These are phyloP conservation scores for Herminia tarsipennalis DNA, from an alignment of 2,888 invertebrate species.

Conservation along the genomic window DNA sequence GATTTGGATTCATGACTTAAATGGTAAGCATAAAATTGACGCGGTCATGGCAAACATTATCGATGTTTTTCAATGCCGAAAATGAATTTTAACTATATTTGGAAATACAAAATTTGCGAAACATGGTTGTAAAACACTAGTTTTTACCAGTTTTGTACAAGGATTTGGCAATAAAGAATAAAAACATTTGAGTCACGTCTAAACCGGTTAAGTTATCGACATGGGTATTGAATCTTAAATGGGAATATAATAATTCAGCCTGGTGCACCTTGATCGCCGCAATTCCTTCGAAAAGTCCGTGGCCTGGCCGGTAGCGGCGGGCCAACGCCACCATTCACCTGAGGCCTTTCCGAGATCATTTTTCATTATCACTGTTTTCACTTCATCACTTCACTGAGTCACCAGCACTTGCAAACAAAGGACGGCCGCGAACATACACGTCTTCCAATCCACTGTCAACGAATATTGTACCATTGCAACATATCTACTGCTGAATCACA, in stretches of 20 bases:
- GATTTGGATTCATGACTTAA: conserved; percentile 28
- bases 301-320: conserved; percentile 74
- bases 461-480: conserved; percentile 28
- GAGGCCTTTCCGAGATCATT: conserved; percentile 80
- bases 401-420: conserved; percentile 41
- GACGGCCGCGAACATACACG: conserved; percentile 27
- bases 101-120: conserved; percentile 16
- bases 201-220: conserved; percentile 40
- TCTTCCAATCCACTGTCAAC: conserved; percentile 32
- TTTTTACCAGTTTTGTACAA: conserved; percentile 18
- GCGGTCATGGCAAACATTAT: conserved; percentile 18
- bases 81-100: conserved; percentile 17
- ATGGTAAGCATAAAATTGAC: conserved; percentile 23
- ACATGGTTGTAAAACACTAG: conserved; percentile 22
- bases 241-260: conserved; percentile 48
- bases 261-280: conserved; percentile 85
- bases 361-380: conserved; percentile 73
- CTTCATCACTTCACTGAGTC: conserved; percentile 55
- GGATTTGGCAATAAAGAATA: conserved; percentile 26
- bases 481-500: conserved; percentile 43
- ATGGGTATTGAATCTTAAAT: conserved; percentile 37
- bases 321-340: conserved; percentile 74
- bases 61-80: conserved; percentile 28
- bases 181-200: conserved; percentile 31
- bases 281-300: conserved; percentile 83